Evolutionary conservation across 2,113 vertebrate genomes (phyloP).

Genomic region (Tenrec ecaudatus): DNA sequence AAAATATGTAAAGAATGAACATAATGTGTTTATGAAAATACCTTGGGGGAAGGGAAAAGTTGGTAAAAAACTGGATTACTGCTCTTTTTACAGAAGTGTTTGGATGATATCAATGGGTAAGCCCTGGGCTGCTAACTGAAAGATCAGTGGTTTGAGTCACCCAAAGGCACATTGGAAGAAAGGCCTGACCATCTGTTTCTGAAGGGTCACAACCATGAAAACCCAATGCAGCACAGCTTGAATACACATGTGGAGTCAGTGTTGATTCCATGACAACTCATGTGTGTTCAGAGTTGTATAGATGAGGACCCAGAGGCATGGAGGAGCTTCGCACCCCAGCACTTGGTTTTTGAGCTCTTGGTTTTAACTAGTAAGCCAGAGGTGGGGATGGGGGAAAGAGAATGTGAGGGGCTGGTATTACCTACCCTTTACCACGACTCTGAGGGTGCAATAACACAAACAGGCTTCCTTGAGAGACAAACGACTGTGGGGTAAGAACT

Average conservation of each 20-base stretch:
- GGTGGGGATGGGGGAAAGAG: too few relatives aligned
- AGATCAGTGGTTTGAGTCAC: neutral
- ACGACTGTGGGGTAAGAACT: neutral
- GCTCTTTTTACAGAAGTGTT: neutral
- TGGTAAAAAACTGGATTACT: neutral
- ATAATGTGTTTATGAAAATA: neutral
- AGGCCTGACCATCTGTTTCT: neutral
- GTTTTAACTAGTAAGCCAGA: conserved; percentile 43
- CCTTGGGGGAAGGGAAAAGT: neutral
- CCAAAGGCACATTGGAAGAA: neutral
- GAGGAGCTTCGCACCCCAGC: neutral
- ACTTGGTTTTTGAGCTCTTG: neutral
- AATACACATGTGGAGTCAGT: too few relatives aligned
- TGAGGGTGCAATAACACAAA: neutral
- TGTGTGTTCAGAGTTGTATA: neutral
- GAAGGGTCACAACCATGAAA: neutral
- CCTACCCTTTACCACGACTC: neutral
- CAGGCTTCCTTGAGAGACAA: conserved; percentile 13
- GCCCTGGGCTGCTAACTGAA: neutral
- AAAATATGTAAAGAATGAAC: neutral
- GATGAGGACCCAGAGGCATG: neutral
- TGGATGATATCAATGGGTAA: neutral
- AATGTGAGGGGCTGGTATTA: neutral
- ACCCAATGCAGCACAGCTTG: neutral
- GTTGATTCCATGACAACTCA: neutral